Evolutionary conservation across 2,888 invertebrate species (phyloP).

Genomic region (Charanyca ferruginea): DNA sequence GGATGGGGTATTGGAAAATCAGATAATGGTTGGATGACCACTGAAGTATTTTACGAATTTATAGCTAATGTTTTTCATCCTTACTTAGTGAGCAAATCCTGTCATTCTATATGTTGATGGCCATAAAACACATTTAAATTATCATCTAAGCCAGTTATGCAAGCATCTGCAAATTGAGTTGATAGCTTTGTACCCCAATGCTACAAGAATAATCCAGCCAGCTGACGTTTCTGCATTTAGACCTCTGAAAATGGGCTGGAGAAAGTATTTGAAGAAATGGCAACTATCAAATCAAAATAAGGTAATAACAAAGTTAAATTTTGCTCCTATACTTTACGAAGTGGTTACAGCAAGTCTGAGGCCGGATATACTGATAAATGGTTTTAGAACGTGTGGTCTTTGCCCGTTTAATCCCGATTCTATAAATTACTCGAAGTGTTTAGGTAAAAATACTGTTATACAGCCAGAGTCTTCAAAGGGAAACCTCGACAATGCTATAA

Average conservation of each 20-base stretch:
- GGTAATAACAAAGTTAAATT: background rate
- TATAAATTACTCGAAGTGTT: no score
- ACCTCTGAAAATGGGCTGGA: slow-evolving; percentile 28
- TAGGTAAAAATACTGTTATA: no score
- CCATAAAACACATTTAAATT: slow-evolving; percentile 23
- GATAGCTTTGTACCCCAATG: slow-evolving; percentile 28
- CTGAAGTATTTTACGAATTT: slow-evolving; percentile 29
- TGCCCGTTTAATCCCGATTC: no score
- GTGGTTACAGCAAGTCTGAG: no score
- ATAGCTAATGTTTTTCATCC: slow-evolving; percentile 23
- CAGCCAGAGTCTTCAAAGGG: no score
- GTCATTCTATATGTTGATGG: slow-evolving; percentile 23
- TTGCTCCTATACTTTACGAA: slow-evolving; percentile 1
- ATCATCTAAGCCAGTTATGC: slow-evolving; percentile 14
- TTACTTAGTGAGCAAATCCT: slow-evolving; percentile 16
- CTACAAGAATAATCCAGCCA: slow-evolving; percentile 26
- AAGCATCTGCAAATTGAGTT: slow-evolving; percentile 15
- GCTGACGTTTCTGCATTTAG: slow-evolving; percentile 32
- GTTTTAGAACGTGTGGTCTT: no score
- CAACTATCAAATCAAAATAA: slow-evolving; percentile 19
- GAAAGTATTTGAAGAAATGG: slow-evolving; percentile 30
- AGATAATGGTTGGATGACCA: slow-evolving; percentile 36
- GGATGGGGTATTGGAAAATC: slow-evolving; percentile 46
- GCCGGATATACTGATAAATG: no score
- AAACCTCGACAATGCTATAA: no score